Percentiles rank a stretch among this genome's conserved stretches.
Conservation (phyloP, 2,888 invertebrate species). For the Epinotia bilunana region DNA sequence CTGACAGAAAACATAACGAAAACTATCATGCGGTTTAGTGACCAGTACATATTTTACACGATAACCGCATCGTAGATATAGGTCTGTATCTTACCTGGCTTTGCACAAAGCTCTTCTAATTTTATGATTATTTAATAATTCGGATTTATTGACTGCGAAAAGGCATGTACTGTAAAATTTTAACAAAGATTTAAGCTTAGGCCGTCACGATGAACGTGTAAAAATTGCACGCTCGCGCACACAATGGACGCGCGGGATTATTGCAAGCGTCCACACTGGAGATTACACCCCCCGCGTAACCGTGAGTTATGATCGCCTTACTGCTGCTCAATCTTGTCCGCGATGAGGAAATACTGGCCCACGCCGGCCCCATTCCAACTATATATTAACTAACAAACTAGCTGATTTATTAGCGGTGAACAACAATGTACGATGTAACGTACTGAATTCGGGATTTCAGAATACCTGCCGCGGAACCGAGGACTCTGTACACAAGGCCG, state of each 20-base stretch:
- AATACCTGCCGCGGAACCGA: background rate
- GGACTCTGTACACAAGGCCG: background rate
- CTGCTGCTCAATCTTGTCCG: slow-evolving; percentile 77
- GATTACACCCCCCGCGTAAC: slow-evolving; percentile 80
- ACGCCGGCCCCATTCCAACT: slow-evolving; percentile 67
- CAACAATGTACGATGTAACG: background rate
- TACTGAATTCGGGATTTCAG: background rate
- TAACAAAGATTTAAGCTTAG: slow-evolving; percentile 11
- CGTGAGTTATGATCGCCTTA: slow-evolving; percentile 81
- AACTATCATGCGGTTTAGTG: no score
- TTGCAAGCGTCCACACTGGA: slow-evolving; percentile 69
- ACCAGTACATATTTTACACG: no score
- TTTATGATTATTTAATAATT: no score
- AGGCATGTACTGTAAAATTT: background rate
- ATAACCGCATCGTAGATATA: no score
- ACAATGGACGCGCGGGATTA: slow-evolving; percentile 75
- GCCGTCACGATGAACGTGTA: slow-evolving; percentile 55
- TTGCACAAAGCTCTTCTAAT: no score
- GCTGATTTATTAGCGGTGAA: slow-evolving; percentile 31
- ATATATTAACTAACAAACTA: slow-evolving; percentile 54
- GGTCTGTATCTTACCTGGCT: no score
- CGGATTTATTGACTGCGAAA: no score
- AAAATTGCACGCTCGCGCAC: slow-evolving; percentile 69
- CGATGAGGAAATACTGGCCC: slow-evolving; percentile 80
- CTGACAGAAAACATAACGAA: no score